Percentiles rank a stretch among this genome's conserved stretches.
Evolutionary conservation across 1,140 invertebrate genomes (phyloP).

Genomic region (Drosophila pruinosa): DNA sequence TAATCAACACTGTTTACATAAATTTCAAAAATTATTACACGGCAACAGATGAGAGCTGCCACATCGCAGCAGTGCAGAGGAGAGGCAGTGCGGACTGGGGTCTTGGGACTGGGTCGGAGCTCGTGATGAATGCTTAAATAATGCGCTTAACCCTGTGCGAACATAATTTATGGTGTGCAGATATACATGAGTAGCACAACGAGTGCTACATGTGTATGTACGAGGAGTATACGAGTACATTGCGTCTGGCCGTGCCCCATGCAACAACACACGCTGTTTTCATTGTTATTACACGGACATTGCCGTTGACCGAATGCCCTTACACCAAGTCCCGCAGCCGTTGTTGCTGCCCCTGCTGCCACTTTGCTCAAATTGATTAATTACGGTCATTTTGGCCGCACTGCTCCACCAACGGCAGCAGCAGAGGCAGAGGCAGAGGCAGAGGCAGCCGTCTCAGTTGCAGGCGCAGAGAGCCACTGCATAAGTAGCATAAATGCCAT

Average conservation of each 20-base stretch:
- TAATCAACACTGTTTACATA: constrained; percentile 82
- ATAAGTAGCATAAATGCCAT: constrained; percentile 79
- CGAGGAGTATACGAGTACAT: not conserved
- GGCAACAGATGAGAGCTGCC: constrained; percentile 48
- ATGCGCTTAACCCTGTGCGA: constrained; percentile 81
- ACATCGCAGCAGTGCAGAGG: not conserved
- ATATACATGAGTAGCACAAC: constrained; percentile 71
- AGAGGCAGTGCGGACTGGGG: not conserved
- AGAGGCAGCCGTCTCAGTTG: not conserved
- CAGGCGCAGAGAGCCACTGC: constrained; percentile 38
- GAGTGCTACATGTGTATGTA: constrained; percentile 16
- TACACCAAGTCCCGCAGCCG: constrained; percentile 12
- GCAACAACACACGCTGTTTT: constrained; percentile 71
- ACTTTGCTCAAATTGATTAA: constrained; percentile 79
- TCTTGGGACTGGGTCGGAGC: constrained; percentile 40
- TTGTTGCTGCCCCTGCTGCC: constrained; percentile 53
- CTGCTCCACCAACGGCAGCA: constrained; percentile 9
- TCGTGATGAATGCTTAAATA: constrained; percentile 81
- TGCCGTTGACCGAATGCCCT: constrained; percentile 65
- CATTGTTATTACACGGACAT: constrained; percentile 80
- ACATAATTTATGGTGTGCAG: constrained; percentile 81
- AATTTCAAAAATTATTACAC: constrained; percentile 81
- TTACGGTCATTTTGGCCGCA: constrained; percentile 70
- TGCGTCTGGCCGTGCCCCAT: constrained; percentile 9
- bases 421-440: not conserved